Evolutionary conservation across 1,140 invertebrate species (phyloP).

Genomic region (Brachionus sp.): DNA sequence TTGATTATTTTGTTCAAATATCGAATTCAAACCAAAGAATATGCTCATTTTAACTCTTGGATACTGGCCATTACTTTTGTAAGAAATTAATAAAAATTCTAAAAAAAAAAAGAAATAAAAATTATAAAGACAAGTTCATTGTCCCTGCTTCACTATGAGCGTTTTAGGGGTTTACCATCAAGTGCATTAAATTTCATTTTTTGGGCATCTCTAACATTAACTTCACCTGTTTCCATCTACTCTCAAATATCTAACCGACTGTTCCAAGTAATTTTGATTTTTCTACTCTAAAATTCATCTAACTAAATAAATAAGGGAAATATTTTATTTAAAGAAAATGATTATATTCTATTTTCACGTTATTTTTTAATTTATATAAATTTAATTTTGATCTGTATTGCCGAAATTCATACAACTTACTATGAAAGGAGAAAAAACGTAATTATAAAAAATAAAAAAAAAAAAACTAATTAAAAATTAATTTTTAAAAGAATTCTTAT

Average conservation of each 20-base stretch:
- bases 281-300: background rate
- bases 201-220: background rate
- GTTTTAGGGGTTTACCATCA: background rate
- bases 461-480: background rate
- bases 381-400: background rate
- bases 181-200: background rate
- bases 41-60: background rate
- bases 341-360: background rate
- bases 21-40: background rate
- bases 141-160: background rate
- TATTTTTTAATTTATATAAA: constrained; percentile 3
- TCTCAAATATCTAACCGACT: background rate
- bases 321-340: background rate
- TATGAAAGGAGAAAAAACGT: constrained; percentile 1
- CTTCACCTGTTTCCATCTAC: background rate
- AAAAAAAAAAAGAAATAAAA: background rate
- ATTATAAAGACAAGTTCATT: background rate
- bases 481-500: background rate
- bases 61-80: background rate
- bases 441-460: background rate
- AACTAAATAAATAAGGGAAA: background rate
- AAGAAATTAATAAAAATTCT: background rate
- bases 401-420: background rate
- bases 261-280: background rate
- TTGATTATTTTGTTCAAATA: background rate